Evolutionary conservation across 2,113 vertebrate species (phyloP).

Genomic region (Gobius niger): DNA sequence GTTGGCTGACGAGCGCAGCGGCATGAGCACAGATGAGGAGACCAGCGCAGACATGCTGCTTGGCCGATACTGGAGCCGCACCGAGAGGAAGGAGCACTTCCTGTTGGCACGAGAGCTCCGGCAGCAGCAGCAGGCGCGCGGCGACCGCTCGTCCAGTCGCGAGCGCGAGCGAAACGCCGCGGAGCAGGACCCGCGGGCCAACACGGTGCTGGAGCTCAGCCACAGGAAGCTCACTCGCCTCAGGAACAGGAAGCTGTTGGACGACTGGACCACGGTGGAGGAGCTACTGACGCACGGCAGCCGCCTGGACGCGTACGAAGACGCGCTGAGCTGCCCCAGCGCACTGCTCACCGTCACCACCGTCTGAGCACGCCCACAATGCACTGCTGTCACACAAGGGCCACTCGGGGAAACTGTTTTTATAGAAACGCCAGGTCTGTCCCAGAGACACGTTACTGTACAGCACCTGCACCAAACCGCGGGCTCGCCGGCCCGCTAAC

Average conservation of each 20-base stretch:
- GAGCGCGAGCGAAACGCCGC: background rate
- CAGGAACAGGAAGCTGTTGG: constrained; percentile 78
- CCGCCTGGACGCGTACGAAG: constrained; percentile 56
- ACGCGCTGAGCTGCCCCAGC: constrained; percentile 58
- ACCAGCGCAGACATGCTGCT: constrained; percentile 64
- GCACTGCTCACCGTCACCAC: constrained; percentile 80
- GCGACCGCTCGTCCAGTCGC: constrained; percentile 7
- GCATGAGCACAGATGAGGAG: constrained; percentile 79
- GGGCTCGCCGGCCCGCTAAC: background rate
- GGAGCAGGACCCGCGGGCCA: constrained; percentile 4
- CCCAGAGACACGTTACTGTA: background rate
- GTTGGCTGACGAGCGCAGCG: constrained; percentile 69
- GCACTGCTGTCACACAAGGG: no score
- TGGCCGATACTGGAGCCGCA: constrained; percentile 77
- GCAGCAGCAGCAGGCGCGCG: constrained; percentile 62
- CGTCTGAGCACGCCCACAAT: constrained; percentile 44
- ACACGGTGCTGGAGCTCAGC: constrained; percentile 73
- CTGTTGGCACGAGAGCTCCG: constrained; percentile 72
- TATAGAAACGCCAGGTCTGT: background rate
- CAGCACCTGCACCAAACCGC: background rate
- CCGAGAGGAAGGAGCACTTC: constrained; percentile 74
- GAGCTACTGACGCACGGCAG: constrained; percentile 78
- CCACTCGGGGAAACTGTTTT: background rate
- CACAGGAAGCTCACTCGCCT: constrained; percentile 77
- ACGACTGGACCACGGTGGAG: constrained; percentile 82